These are phyloP conservation scores for Calyptommatus sinebrachiatus DNA, from an alignment of 2,113 vertebrate species.

Conservation along the genomic window DNA sequence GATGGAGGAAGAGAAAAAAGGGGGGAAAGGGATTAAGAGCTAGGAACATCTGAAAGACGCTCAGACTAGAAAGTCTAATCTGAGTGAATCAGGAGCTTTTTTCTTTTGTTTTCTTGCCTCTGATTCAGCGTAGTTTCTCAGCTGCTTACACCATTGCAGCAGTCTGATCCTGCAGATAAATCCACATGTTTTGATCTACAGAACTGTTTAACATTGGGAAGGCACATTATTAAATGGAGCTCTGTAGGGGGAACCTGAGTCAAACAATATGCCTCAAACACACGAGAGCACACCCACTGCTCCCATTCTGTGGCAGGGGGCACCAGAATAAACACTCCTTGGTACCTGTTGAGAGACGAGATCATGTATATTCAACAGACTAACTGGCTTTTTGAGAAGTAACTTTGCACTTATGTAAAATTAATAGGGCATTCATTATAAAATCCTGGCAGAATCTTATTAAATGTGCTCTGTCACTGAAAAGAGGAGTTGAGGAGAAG, in stretches of 20 bases:
- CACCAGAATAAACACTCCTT: not conserved
- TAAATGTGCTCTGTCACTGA: constrained; percentile 63
- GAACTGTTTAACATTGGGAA: rapidly evolving
- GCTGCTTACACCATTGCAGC: rapidly evolving
- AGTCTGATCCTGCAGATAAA: constrained; percentile 25
- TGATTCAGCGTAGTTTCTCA: not conserved
- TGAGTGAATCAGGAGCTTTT: constrained; percentile 3
- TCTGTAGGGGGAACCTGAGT: not conserved
- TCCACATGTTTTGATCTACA: not conserved
- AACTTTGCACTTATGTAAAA: constrained; percentile 56
- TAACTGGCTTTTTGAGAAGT: constrained; percentile 47
- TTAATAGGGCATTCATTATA: constrained; percentile 59
- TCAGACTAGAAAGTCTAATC: constrained; percentile 16
- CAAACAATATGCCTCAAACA: not conserved
- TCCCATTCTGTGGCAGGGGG: rapidly evolving
- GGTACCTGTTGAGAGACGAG: constrained; percentile 27
- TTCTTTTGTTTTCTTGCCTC: not conserved
- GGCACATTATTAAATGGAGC: not conserved
- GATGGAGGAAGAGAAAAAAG: too few species aligned
- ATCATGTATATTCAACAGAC: constrained; percentile 38
- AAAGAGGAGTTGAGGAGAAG: constrained; percentile 65
- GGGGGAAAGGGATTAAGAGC: not conserved
- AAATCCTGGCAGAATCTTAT: constrained; percentile 55
- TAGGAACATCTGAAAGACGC: not conserved
- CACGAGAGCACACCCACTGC: not conserved